phyloP scores from a whole-genome alignment of 2,113 vertebrate species.

The Triplophysa dalaica region DNA sequence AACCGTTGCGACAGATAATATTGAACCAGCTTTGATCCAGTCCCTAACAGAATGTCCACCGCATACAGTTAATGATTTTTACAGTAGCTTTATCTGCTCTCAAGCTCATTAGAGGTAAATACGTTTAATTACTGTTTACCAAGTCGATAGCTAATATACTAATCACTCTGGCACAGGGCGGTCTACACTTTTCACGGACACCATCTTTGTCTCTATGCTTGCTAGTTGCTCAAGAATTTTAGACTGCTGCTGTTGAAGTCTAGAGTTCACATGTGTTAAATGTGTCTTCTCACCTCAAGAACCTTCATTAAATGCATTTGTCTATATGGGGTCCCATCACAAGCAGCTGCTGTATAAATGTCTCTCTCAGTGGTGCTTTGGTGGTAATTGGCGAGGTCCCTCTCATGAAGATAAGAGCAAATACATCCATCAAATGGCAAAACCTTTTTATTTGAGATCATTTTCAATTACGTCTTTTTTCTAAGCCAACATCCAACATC shows the following conservation, averaged over 20 bases:
- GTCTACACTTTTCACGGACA: constrained; percentile 9
- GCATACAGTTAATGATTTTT: constrained; percentile 53
- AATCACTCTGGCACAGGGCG: constrained; percentile 46
- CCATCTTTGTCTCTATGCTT: constrained; percentile 24
- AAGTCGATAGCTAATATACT: constrained; percentile 52
- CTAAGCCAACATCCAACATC: background rate
- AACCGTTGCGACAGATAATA: constrained; percentile 39
- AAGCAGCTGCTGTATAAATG: constrained; percentile 46
- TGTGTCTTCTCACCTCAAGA: constrained; percentile 49
- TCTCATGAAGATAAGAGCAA: constrained; percentile 43
- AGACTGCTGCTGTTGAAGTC: constrained; percentile 15
- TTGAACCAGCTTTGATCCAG: constrained; percentile 29
- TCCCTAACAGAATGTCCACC: constrained; percentile 35
- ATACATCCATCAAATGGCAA: constrained; percentile 26
- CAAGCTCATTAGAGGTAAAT: constrained; percentile 54
- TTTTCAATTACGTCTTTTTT: constrained; percentile 34
- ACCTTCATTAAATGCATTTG: constrained; percentile 31
- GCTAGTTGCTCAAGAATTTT: background rate
- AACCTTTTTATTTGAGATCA: constrained; percentile 28
- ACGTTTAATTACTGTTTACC: constrained; percentile 62
- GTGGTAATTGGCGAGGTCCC: constrained; percentile 36
- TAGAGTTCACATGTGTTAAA: constrained; percentile 37
- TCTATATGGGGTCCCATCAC: constrained; percentile 28
- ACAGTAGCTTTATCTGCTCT: constrained; percentile 47
- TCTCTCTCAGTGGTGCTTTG: constrained; percentile 25